Percentiles rank a stretch among this genome's conserved stretches.
Evolutionary conservation across 2,113 vertebrate species (phyloP).

Genomic region (Gymnobelideus leadbeateri): DNA sequence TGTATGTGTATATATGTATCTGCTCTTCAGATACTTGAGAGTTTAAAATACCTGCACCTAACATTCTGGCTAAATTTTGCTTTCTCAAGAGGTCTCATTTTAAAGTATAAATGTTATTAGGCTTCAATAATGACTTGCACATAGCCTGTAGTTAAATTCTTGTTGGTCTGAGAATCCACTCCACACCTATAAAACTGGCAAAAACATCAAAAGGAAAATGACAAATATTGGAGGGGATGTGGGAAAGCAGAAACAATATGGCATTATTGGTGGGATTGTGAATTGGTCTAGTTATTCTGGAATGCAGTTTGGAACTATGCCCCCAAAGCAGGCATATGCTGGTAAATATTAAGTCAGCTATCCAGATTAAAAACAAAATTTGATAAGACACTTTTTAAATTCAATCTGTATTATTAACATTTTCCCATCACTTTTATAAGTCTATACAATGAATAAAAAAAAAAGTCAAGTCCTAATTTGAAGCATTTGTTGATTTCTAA

Average conservation of each 20-base stretch:
- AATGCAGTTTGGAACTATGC: not conserved
- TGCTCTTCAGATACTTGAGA: not conserved
- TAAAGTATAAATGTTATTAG: not conserved
- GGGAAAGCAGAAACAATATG: not conserved
- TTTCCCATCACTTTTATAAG: not conserved
- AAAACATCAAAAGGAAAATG: not conserved
- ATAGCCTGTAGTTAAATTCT: not conserved
- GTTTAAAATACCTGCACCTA: not conserved
- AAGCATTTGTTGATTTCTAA: not conserved
- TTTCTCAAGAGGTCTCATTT: not conserved
- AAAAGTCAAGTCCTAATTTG: not conserved
- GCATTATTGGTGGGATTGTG: not conserved
- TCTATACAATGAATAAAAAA: not conserved
- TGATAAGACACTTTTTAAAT: not conserved
- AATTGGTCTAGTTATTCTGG: not conserved
- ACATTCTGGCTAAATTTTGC: not conserved
- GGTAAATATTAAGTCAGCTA: not conserved
- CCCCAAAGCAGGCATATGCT: not conserved
- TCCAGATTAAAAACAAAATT: not conserved
- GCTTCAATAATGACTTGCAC: not conserved
- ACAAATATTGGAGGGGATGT: not conserved
- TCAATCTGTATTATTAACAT: not conserved
- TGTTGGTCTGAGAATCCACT: not conserved
- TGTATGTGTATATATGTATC: not conserved
- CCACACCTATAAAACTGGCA: not conserved